Conservation (phyloP, 2,888 invertebrate genomes). For the Rhagonycha lutea region DNA sequence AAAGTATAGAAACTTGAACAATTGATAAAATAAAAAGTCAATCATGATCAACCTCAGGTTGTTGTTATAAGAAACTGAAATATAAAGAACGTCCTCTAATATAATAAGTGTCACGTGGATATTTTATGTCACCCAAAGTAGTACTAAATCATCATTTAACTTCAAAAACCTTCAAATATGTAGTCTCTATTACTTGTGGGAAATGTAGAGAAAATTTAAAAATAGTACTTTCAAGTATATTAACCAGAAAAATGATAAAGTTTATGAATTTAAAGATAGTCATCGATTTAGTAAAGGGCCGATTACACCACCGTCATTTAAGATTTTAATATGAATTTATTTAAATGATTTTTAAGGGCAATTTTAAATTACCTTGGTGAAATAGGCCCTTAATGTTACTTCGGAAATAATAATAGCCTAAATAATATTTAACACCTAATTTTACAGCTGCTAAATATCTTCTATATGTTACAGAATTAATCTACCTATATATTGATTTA, state of each 20-base stretch:
- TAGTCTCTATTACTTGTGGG: not conserved
- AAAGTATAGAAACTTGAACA: not conserved
- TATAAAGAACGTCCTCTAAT: not conserved
- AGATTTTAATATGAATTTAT: too few species aligned
- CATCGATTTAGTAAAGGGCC: too few species aligned
- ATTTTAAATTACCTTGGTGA: too few species aligned
- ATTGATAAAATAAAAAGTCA: not conserved
- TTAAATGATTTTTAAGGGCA: too few species aligned
- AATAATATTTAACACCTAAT: too few species aligned
- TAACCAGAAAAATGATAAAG: too few species aligned
- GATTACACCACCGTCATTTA: too few species aligned
- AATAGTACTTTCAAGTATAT: not conserved
- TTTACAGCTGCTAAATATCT: too few species aligned
- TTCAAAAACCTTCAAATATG: not conserved
- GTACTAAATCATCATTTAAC: not conserved
- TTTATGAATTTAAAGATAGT: too few species aligned
- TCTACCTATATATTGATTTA: not conserved
- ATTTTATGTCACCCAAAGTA: not conserved
- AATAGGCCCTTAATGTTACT: too few species aligned
- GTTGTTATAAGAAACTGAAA: not conserved
- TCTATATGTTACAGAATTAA: not conserved
- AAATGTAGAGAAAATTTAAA: not conserved
- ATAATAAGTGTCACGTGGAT: not conserved
- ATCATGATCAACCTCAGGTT: not conserved
- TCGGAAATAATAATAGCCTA: too few species aligned